Base-by-base conservation (phyloP, 2,797 vertebrate genomes). In the Hydrocynus forskahlii region DNA sequence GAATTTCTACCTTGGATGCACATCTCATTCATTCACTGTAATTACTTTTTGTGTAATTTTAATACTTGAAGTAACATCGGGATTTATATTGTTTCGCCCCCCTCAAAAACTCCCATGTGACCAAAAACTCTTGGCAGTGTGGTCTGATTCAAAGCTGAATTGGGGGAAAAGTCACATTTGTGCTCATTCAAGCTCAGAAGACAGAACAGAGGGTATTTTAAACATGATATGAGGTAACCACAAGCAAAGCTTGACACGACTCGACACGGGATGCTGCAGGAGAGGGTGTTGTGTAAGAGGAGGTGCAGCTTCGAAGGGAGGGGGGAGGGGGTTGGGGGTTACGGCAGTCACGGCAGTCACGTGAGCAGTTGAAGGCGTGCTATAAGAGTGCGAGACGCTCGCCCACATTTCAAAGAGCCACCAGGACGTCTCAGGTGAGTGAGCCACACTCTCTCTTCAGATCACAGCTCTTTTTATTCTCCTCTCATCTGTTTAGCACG, bases 361-460 rank as follows among this genome's bases (percentile, higher is more conserved):
- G 62, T 72, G 75, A 62, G 62, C 48, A 25, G 72, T 9, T 54
- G 81, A 29, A 1, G 29, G 29, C 29, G 29, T 3, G 6, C 74
- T 92, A 94, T 94, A 94, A 91, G 94, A 92, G 35, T 78, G 76
- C 45, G 4, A 67, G 69, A 83, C 73, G 63, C 52, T 43, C 19
- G 66, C 7, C 4, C 29, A 9, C 55, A 57, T 38, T 81, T 77
- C 88, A 90, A 90, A 66, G 84, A 91, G 84, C 77, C 92, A 88
- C 52, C 87, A 83, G 81, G 73, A 88, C 84, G 83, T 85, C 87
- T 88, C 90, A 94, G 94, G 94, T 95, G 87, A 92, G 94, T 86
- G 79, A 2, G 14, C 6, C 23, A 19, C 29, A 23, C 5, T 43
- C 13, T 66, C 19, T 48, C 54, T 17, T 17, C n/a, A 19, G 4